These are phyloP conservation scores for Tylochromis polylepis DNA, from an alignment of 2,113 vertebrate genomes.

Conservation along the genomic window DNA sequence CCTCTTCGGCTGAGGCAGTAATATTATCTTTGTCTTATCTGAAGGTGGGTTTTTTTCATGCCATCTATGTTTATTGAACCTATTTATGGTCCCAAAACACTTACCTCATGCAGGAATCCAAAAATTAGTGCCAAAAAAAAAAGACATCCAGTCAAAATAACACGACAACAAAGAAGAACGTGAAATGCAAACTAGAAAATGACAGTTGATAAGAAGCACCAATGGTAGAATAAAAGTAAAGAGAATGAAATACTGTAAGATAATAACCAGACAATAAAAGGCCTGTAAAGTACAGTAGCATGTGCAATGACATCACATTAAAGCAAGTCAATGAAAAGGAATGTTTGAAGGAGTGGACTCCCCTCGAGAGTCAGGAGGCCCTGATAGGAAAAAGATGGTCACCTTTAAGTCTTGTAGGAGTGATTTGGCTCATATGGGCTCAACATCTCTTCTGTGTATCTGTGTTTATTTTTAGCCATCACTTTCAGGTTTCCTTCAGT, in stretches of 20 bases:
- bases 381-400: neutral
- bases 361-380: neutral
- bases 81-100: neutral
- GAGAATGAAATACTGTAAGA: neutral
- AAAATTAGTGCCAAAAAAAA: too few species aligned
- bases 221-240: neutral
- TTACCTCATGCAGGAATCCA: neutral
- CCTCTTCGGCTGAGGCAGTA: neutral
- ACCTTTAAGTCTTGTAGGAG: neutral
- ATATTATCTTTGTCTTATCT: neutral
- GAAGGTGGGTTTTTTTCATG: neutral
- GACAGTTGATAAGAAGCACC: too few species aligned
- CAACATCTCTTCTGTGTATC: neutral
- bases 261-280: too few species aligned
- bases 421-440: neutral
- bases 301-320: too few species aligned
- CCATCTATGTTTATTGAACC: neutral
- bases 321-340: neutral
- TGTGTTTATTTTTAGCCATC: too few species aligned
- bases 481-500: neutral
- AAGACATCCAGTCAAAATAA: too few species aligned
- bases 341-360: neutral
- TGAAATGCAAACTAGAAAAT: too few species aligned
- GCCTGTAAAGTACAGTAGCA: too few species aligned
- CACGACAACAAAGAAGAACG: too few species aligned